A percentile compares a stretch with the other conserved stretches of the same genome.
Evolutionary conservation across 2,797 vertebrate species (phyloP).

Genomic region (Chrysocyon brachyurus): DNA sequence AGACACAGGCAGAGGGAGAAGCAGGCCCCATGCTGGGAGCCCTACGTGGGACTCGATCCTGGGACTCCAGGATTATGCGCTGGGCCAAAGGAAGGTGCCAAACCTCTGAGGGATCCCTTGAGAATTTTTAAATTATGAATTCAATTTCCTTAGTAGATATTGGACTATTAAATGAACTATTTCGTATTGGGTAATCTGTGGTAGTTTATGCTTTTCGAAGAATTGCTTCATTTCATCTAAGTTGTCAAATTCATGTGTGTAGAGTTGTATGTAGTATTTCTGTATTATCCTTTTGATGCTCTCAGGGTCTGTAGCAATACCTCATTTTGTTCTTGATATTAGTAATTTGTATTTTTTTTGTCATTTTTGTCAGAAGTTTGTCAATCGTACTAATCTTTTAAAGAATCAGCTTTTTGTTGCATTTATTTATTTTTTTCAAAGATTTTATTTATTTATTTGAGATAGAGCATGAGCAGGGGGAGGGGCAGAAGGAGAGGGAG

Average conservation of each 20-base stretch:
- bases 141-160: not conserved
- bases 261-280: not conserved
- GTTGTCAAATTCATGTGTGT: not conserved
- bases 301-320: not conserved
- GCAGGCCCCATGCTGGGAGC: too few relatives aligned
- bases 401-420: constrained; percentile 22
- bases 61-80: too few relatives aligned
- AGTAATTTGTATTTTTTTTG: not conserved
- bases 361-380: not conserved
- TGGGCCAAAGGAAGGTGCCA: too few relatives aligned
- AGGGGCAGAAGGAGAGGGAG: too few relatives aligned
- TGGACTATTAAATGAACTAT: not conserved
- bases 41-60: too few relatives aligned
- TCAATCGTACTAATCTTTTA: not conserved
- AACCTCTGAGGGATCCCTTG: not conserved
- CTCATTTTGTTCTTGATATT: not conserved
- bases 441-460: too few relatives aligned
- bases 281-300: not conserved
- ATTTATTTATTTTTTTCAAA: not conserved
- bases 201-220: not conserved
- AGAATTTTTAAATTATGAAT: not conserved
- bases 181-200: not conserved
- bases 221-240: not conserved
- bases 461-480: too few relatives aligned
- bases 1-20: too few relatives aligned